Base-by-base conservation (phyloP, 2,797 vertebrate species). In the Ispidina lecontei region DNA sequence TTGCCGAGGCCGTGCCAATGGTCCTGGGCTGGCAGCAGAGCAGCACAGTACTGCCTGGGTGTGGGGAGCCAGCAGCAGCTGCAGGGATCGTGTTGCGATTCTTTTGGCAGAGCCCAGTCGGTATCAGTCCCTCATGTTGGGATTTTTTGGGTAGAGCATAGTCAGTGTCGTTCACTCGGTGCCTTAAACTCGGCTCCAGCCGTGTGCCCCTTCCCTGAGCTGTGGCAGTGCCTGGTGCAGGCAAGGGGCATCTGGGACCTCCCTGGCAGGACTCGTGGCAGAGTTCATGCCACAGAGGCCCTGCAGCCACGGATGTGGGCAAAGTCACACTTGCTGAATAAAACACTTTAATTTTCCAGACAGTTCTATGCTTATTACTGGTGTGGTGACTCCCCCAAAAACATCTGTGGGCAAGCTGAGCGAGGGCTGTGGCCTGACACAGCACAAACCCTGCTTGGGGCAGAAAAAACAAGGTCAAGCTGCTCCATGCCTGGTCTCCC, bases 321-420 rank as follows among this genome's bases (percentile, higher is more conserved):
- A 12, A 82, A 77, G 72, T 74, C 93, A 60, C 81, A 94, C 87
- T 89, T 82, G 87, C 94, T 92, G 82, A 96, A 96, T 96, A 96
- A 96, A 94, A 91, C 72, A 92, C 87, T 93, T 89, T 31, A 64
- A n/a, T 67, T 96, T 96, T 96, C 91, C 87, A 85, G 20, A 59
- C 0, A 1, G 75, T 69, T 7, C 10, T 6, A 0, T n/a, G 37
- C 13, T 37, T 60, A 29, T 89, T 65, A n/a, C 6, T 82, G 12
- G 29, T 84, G 52, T 15, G 44, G 62, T 2, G 3, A 58, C 62
- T 71, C 54, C 79, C 35, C 25, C 0, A 0, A 13, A 62, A 79
- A 79, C 56, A 26, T 31, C 56, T 22, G 46, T 11, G 19, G 55
- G 59, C 25, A n/a, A 59, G 33, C 19, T 81, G 37, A n/a, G n/a